These are phyloP conservation scores for Temnothorax ravouxi DNA, from an alignment of 2,888 invertebrate species.

Conservation along the genomic window DNA sequence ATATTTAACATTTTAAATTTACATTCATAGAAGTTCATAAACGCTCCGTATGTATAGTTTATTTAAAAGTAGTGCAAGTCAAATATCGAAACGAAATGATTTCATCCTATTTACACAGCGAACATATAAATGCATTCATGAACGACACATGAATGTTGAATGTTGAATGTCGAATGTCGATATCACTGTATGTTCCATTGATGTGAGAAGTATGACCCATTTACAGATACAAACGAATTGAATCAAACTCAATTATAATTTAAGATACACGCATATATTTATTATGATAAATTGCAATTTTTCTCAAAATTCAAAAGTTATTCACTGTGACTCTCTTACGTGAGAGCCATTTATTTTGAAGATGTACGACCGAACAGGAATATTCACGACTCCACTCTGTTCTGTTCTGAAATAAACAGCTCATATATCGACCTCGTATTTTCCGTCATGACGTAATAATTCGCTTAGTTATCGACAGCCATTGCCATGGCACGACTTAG, in stretches of 20 bases:
- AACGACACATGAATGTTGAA: slow-evolving; percentile 19
- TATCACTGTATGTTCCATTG: slow-evolving; percentile 28
- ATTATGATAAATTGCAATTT: neutral
- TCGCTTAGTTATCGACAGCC: slow-evolving; percentile 35
- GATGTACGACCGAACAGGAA: neutral
- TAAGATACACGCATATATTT: neutral
- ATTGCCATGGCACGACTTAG: slow-evolving; percentile 68
- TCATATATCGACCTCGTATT: slow-evolving; percentile 22
- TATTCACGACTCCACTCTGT: neutral
- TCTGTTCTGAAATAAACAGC: slow-evolving; percentile 7
- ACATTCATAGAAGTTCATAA: slow-evolving; percentile 33
- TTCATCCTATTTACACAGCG: slow-evolving; percentile 34
- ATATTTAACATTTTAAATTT: slow-evolving; percentile 14
- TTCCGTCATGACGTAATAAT: slow-evolving; percentile 41
- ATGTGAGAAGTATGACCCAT: neutral
- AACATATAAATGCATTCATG: slow-evolving; percentile 38
- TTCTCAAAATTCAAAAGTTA: neutral
- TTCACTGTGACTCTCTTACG: neutral
- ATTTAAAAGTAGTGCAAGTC: slow-evolving; percentile 47
- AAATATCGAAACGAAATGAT: slow-evolving; percentile 40
- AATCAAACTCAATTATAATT: neutral
- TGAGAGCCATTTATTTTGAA: neutral
- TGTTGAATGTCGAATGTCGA: slow-evolving; percentile 37
- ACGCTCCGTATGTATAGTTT: slow-evolving; percentile 6
- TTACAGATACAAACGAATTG: neutral